Base-by-base conservation (phyloP, 2,113 vertebrate genomes). In the Lutjanus erythropterus region DNA sequence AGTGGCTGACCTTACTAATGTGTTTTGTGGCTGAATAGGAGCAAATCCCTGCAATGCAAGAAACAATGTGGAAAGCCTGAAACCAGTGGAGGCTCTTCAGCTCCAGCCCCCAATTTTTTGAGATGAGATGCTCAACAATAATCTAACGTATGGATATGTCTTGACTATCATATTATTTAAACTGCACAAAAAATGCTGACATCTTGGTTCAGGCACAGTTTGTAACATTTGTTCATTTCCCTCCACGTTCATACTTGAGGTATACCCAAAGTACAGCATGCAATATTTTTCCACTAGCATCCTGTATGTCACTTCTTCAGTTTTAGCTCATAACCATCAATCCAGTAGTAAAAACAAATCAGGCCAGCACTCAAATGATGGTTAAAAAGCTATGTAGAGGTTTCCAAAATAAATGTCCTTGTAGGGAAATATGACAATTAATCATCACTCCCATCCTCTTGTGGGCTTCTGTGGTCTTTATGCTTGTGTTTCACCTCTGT, bases 391-490 rank as follows among this genome's bases (percentile, higher is more conserved):
- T 72, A 47, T 37, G 66, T 18, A 0, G 27, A 75, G 41, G 33
- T 71, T 68, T 84, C 84, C 70, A 84, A 81, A 70, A 61, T 73
- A 79, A 79, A 81, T 60, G 5, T 60, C 71, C 44, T 16, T 6
- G 12, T 4, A 10, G 29, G 5, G 47, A 19, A n/a, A 9, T n/a
- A 1, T 41, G 55, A 41, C n/a, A 11, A 31, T 80, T 2, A 67
- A 61, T 73, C 37, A 61, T 73, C 37, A 41, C 37, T 33, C 2
- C 11, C 29, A 33, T 66, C 21, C 35, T 71, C 49, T 49, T 16
- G 1, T 6, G 41, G 71, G 27, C 71, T 39, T 41, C 46, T 61
- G 39, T 25, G 16, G 56, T 73, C 39, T 41, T 12, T 29, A 5
- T 3, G 21, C 41, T 71, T 23, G 21, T 19, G 18, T 56, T 61